Percentiles rank a stretch among this genome's conserved stretches.
Evolutionary conservation across 2,888 invertebrate species (phyloP).

Genomic region (Willowsia nigromaculata): DNA sequence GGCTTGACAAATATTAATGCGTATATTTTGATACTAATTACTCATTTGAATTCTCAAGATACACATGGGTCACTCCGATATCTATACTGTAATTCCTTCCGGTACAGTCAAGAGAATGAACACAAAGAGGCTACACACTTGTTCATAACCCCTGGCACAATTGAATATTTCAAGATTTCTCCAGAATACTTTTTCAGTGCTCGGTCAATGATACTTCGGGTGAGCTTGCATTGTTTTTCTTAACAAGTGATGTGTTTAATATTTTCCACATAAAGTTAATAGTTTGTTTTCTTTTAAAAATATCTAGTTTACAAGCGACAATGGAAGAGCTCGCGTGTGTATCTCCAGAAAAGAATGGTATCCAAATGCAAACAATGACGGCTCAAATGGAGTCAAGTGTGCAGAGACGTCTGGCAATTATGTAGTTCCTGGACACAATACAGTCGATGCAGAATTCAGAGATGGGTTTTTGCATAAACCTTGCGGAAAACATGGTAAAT

Average conservation of each 20-base stretch:
- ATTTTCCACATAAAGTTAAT: neutral
- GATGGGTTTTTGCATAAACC: constrained; percentile 67
- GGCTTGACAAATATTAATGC: too few species aligned
- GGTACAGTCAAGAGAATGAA: constrained; percentile 72
- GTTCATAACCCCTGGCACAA: constrained; percentile 71
- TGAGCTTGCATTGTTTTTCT: constrained; percentile 41
- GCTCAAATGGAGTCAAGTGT: constrained; percentile 64
- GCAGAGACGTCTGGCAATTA: constrained; percentile 73
- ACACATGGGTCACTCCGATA: constrained; percentile 74
- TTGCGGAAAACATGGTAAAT: constrained; percentile 74
- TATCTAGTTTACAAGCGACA: constrained; percentile 76
- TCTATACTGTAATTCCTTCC: constrained; percentile 71
- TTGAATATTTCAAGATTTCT: constrained; percentile 76
- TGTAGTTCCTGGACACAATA: constrained; percentile 61
- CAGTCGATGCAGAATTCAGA: constrained; percentile 73
- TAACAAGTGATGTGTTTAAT: neutral
- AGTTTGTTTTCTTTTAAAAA: neutral
- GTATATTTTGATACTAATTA: neutral
- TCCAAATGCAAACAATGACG: constrained; percentile 66
- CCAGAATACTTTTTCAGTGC: constrained; percentile 77
- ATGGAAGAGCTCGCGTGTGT: constrained; percentile 76
- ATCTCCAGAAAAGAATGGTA: constrained; percentile 60
- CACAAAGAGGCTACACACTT: constrained; percentile 57
- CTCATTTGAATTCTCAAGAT: constrained; percentile 16
- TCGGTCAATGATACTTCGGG: constrained; percentile 74